Conservation (phyloP, 2,113 vertebrate species). For the Crypturellus undulatus region DNA sequence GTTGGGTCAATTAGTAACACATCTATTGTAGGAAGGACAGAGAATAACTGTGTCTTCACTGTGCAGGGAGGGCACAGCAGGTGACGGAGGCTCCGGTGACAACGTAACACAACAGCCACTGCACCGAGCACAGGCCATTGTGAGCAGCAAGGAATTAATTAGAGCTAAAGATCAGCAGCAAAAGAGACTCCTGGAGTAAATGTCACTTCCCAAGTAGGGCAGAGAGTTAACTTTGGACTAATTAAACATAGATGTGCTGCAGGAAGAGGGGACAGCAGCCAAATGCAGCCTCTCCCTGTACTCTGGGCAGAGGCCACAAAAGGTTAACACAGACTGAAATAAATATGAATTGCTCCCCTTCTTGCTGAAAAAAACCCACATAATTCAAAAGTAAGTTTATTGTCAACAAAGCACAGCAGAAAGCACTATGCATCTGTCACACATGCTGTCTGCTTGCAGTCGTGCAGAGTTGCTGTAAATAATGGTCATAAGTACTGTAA, state of each 20-base stretch:
- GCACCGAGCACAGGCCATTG: background rate
- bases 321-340: background rate
- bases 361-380: background rate
- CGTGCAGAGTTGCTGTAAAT: background rate
- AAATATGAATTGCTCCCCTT: rapidly evolving
- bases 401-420: background rate
- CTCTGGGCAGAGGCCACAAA: background rate
- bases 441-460: background rate
- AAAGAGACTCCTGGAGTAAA: conserved; percentile 16
- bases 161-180: conserved; percentile 27
- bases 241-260: background rate
- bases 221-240: conserved; percentile 25
- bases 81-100: background rate
- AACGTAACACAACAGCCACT: background rate
- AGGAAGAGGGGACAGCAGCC: background rate
- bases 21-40: background rate
- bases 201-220: conserved; percentile 50
- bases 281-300: background rate
- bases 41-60: background rate
- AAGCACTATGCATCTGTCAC: conserved; percentile 29
- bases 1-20: background rate
- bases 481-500: background rate
- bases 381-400: background rate
- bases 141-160: conserved; percentile 30
- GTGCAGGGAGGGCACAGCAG: background rate